These are phyloP conservation scores for Lutjanus erythropterus DNA, from an alignment of 2,113 vertebrate species.

Conservation along the genomic window DNA sequence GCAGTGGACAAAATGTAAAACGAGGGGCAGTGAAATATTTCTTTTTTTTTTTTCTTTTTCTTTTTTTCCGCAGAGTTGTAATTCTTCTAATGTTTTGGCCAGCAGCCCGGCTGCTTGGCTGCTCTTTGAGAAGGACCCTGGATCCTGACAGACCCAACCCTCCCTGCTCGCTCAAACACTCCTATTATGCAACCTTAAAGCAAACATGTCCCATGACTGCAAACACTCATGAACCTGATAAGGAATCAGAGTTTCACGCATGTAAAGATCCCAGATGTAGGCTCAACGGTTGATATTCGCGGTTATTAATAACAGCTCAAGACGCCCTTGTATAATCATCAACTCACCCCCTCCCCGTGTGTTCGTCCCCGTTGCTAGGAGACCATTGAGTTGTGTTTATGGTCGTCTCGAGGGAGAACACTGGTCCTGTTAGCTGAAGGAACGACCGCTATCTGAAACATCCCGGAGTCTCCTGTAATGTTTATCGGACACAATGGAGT, in stretches of 20 bases:
- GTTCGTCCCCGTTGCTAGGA: constrained; percentile 54
- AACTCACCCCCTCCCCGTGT: constrained; percentile 20
- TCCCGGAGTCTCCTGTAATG: constrained; percentile 18
- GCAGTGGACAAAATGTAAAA: neutral
- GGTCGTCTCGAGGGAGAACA: constrained; percentile 18
- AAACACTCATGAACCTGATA: neutral
- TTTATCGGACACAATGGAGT: constrained; percentile 11
- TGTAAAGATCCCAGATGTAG: neutral
- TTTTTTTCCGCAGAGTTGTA: constrained; percentile 4
- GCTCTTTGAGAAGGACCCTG: constrained; percentile 8
- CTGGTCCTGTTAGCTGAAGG: constrained; percentile 45
- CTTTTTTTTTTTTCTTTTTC: neutral
- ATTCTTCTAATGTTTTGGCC: constrained; percentile 61
- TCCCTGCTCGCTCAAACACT: neutral
- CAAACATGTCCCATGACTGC: constrained; percentile 20
- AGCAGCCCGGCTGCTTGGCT: constrained; percentile 37
- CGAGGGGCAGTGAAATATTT: constrained; percentile 21
- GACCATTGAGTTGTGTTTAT: constrained; percentile 45
- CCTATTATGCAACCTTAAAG: constrained; percentile 40
- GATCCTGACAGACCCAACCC: constrained; percentile 10
- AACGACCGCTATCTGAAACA: constrained; percentile 53
- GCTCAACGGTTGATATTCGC: neutral
- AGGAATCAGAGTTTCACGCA: neutral
- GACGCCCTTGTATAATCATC: constrained; percentile 56
- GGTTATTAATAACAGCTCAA: constrained; percentile 13